These are phyloP conservation scores for Hyposoter didymator DNA, from an alignment of 2,888 invertebrate genomes.

Conservation along the genomic window DNA sequence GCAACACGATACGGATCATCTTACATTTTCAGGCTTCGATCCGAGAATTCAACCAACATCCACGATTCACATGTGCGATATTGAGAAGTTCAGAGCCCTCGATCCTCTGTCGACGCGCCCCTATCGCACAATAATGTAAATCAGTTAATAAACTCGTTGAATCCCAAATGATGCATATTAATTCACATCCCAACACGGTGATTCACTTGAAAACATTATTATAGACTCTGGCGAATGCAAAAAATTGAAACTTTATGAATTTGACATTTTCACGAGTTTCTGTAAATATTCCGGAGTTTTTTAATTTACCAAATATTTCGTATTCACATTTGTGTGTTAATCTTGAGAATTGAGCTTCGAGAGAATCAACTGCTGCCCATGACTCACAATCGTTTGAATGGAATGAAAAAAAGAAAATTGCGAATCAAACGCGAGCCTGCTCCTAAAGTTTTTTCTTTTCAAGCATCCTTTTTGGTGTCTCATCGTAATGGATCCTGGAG, in stretches of 20 bases:
- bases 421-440: not conserved
- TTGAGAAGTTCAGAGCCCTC: slow-evolving; percentile 28
- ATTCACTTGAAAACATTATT: not conserved
- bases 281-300: too few relatives aligned
- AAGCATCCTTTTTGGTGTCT: slow-evolving; percentile 14
- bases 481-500: slow-evolving; percentile 24
- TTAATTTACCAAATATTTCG: too few relatives aligned
- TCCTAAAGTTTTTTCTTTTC: slow-evolving; percentile 17
- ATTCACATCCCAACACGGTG: not conserved
- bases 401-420: not conserved
- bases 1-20: slow-evolving; percentile 59
- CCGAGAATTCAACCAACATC: slow-evolving; percentile 32
- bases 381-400: not conserved
- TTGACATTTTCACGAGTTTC: not conserved
- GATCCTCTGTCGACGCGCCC: slow-evolving; percentile 1
- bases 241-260: not conserved
- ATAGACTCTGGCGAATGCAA: not conserved
- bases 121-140: not conserved
- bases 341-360: not conserved
- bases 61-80: slow-evolving; percentile 20
- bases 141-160: not conserved
- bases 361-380: not conserved
- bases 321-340: not conserved
- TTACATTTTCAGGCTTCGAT: slow-evolving; percentile 60
- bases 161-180: not conserved